A percentile compares a stretch with the other conserved stretches of the same genome.
Evolutionary conservation across 1,140 invertebrate genomes (phyloP).

Genomic region (Magallana gigas): DNA sequence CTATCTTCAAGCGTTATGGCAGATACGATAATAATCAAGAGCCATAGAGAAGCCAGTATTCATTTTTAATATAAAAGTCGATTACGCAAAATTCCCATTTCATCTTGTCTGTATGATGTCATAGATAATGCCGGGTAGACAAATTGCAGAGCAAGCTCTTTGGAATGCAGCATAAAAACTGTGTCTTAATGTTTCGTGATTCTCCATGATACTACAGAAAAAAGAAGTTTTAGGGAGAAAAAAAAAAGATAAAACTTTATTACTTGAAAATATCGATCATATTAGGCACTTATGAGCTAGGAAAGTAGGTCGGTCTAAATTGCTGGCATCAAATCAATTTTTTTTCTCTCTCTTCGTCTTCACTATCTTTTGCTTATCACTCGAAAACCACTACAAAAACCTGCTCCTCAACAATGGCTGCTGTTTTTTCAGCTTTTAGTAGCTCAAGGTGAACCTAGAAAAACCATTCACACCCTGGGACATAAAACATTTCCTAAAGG

Average conservation of each 20-base stretch:
- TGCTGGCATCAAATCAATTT: slow-evolving; percentile 6
- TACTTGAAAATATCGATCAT: slow-evolving; percentile 1
- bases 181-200: neutral
- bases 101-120: slow-evolving; percentile 18
- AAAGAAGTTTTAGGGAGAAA: neutral
- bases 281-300: slow-evolving; percentile 9
- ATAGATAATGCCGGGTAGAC: slow-evolving; percentile 5
- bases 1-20: too few relatives aligned
- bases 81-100: neutral
- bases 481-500: neutral
- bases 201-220: neutral
- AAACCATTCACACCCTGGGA: neutral
- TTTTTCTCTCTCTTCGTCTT: neutral
- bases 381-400: slow-evolving; percentile 34
- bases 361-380: slow-evolving; percentile 22
- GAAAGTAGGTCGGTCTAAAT: neutral
- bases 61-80: slow-evolving; percentile 13
- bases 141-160: neutral
- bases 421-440: neutral
- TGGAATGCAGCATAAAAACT: slow-evolving; percentile 24
- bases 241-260: slow-evolving; percentile 12
- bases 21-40: too few relatives aligned
- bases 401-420: slow-evolving; percentile 11
- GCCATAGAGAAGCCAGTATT: neutral
- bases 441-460: slow-evolving; percentile 4